phyloP scores from a whole-genome alignment of 2,888 invertebrate genomes.

The Gastrophysa polygoni region DNA sequence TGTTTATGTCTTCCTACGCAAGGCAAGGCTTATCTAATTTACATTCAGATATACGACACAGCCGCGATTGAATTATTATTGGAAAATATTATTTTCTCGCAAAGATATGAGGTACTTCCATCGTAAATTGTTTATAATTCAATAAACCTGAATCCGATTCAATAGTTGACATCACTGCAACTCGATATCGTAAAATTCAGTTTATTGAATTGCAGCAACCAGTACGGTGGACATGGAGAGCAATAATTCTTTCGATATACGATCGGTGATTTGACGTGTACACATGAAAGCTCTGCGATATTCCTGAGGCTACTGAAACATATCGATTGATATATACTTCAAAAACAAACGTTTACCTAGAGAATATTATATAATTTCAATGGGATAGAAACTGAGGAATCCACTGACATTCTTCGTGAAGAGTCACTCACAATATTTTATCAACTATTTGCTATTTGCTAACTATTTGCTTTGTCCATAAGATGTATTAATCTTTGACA shows the following conservation, averaged over 20 bases:
- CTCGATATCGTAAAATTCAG: not conserved
- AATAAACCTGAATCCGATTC: not conserved
- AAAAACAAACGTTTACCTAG: too few relatives aligned
- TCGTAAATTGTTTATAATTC: not conserved
- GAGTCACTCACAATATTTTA: too few relatives aligned
- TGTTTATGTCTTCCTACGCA: not conserved
- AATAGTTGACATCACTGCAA: not conserved
- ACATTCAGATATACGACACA: not conserved
- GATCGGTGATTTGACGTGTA: not conserved
- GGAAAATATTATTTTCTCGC: not conserved
- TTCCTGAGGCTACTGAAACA: too few relatives aligned
- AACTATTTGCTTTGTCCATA: too few relatives aligned
- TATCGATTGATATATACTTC: too few relatives aligned
- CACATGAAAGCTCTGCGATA: too few relatives aligned
- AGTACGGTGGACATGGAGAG: not conserved
- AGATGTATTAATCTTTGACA: too few relatives aligned
- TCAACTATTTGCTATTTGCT: too few relatives aligned
- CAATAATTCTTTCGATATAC: not conserved
- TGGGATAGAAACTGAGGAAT: too few relatives aligned
- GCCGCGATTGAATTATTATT: not conserved
- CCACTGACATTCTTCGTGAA: too few relatives aligned
- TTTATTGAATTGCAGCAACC: not conserved
- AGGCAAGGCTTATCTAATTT: not conserved
- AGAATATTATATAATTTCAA: too few relatives aligned
- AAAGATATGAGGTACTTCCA: not conserved